Percentiles rank a stretch among this genome's conserved stretches.
Evolutionary conservation across 2,113 vertebrate species (phyloP).

Genomic region (Lepus europaeus): DNA sequence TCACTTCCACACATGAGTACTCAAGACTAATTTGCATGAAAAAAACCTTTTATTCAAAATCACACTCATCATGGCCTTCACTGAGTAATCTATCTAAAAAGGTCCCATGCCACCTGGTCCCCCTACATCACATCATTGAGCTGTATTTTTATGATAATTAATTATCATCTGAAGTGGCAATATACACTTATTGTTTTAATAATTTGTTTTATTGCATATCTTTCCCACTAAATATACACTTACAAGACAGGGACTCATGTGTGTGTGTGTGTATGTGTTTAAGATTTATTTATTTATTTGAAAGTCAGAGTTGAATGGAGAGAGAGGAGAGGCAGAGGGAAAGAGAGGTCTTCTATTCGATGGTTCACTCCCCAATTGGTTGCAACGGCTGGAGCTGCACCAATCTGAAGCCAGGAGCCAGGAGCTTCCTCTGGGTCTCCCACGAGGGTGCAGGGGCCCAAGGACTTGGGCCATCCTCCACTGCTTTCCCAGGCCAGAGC

Average conservation of each 20-base stretch:
- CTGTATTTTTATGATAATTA: not conserved
- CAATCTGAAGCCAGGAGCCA: no score
- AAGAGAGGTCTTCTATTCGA: no score
- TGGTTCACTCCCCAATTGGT: no score
- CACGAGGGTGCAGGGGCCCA: no score
- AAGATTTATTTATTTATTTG: no score
- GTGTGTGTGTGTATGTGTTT: not conserved
- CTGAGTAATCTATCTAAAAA: not conserved
- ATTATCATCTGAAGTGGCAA: not conserved
- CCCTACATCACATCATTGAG: not conserved
- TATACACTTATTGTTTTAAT: not conserved
- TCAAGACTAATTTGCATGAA: not conserved
- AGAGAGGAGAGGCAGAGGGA: no score
- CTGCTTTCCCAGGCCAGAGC: no score
- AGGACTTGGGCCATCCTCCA: no score
- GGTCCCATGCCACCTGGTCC: no score
- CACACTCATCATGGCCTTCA: not conserved
- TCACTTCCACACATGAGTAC: not conserved
- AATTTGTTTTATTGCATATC: not conserved
- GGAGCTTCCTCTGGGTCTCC: no score
- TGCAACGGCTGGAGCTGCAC: no score
- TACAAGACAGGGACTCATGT: not conserved
- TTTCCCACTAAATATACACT: not conserved
- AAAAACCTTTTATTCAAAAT: not conserved
- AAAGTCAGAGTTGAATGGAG: no score